A percentile compares a stretch with the other conserved stretches of the same genome.
phyloP scores from a whole-genome alignment of 2,113 vertebrate species.

The Spheniscus mendiculus region DNA sequence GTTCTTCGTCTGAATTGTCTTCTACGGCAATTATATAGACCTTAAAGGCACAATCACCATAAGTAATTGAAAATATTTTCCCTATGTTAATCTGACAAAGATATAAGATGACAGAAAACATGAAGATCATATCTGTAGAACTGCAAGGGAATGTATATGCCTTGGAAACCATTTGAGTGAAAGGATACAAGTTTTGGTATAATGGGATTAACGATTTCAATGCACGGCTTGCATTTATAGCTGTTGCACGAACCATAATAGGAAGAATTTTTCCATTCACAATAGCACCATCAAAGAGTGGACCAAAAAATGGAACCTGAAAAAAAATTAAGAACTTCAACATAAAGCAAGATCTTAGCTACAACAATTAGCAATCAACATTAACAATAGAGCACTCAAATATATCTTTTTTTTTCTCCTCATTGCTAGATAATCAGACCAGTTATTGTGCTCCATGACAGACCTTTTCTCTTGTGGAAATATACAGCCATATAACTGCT shows the following conservation, averaged over 20 bases:
- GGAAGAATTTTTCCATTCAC: slow-evolving; percentile 97
- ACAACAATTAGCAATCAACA: slow-evolving; percentile 66
- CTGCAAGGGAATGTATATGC: slow-evolving; percentile 1
- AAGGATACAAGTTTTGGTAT: slow-evolving; percentile 99
- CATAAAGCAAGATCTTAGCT: slow-evolving; percentile 36
- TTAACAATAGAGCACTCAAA: slow-evolving; percentile 57
- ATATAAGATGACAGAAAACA: neutral
- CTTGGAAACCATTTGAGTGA: slow-evolving; percentile 11
- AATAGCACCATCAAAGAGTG: slow-evolving; percentile 97
- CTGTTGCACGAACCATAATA: slow-evolving; percentile 95
- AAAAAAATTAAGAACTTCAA: slow-evolving; percentile 69
- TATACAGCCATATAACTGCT: slow-evolving; percentile 18
- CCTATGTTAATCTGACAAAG: neutral
- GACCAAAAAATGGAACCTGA: slow-evolving; percentile 97
- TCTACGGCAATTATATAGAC: neutral
- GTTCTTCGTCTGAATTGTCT: neutral
- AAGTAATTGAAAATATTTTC: neutral
- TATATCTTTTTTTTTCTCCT: neutral
- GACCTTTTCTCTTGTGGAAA: slow-evolving; percentile 36
- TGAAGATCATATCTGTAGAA: neutral
- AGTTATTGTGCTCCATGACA: slow-evolving; percentile 56
- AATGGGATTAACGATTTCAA: slow-evolving; percentile 96
- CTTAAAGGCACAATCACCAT: neutral
- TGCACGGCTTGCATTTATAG: slow-evolving; percentile 96
- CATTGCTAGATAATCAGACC: slow-evolving; percentile 50